Percentiles rank a stretch among this genome's conserved stretches.
phyloP scores from a whole-genome alignment of 2,797 vertebrate genomes.

The Aeoliscus strigatus region DNA sequence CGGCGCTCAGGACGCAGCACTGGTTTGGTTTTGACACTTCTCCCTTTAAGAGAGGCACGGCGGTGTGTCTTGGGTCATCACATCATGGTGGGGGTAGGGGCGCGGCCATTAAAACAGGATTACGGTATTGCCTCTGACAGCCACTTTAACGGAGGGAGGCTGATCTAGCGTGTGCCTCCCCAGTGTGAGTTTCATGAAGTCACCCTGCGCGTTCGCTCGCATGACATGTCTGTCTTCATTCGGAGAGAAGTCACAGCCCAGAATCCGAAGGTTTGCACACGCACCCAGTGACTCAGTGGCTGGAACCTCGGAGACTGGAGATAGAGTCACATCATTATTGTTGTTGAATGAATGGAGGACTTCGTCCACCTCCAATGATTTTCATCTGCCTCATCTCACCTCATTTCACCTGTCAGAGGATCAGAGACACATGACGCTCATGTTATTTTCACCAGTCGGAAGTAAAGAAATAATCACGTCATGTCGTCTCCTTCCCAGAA shows the following conservation, averaged over 20 bases:
- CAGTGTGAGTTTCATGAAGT: slow-evolving; percentile 50
- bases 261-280: slow-evolving; percentile 30
- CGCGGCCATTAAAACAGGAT: slow-evolving; percentile 67
- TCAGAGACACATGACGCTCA: too few relatives aligned
- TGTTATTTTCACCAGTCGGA: too few relatives aligned
- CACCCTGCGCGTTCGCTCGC: slow-evolving; percentile 21
- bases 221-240: slow-evolving; percentile 44
- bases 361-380: too few relatives aligned
- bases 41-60: slow-evolving; percentile 59
- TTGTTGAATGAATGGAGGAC: too few relatives aligned
- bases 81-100: slow-evolving; percentile 64
- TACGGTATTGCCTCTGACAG: slow-evolving; percentile 65
- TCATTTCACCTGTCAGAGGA: too few relatives aligned
- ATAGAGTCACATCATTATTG: too few relatives aligned
- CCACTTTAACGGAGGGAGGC: slow-evolving; percentile 60
- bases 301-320: too few relatives aligned
- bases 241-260: slow-evolving; percentile 24
- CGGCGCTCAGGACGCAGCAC: slow-evolving; percentile 25
- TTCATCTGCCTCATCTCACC: too few relatives aligned
- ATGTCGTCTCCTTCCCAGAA: too few relatives aligned
- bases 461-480: too few relatives aligned
- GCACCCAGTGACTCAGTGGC: slow-evolving; percentile 12
- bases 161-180: slow-evolving; percentile 49
- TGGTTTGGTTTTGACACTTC: slow-evolving; percentile 54
- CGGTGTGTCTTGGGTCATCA: slow-evolving; percentile 55